Base-by-base conservation (phyloP, 2,113 vertebrate genomes). In the Spheniscus mendiculus region DNA sequence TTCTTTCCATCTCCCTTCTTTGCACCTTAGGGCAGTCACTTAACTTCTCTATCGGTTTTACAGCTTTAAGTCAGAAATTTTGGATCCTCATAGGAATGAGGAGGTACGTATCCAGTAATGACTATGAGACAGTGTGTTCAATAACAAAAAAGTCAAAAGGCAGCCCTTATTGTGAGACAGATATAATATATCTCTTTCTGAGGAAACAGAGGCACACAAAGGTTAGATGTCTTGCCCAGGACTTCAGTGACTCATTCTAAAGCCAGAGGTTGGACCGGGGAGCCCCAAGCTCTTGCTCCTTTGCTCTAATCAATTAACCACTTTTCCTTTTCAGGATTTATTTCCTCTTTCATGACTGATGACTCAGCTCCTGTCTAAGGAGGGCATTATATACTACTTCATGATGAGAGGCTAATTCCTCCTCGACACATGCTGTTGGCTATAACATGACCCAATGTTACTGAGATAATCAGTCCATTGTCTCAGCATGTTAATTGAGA, bases 401-500 rank as follows among this genome's bases (percentile, higher is more conserved):
- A 25, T 2, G 27, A 32, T 4, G 17, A 73, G 62, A 45, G 55
- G 50, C 71, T 83, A 62, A 90, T 90, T 96, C 87, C 86, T 90
- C 82, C 92, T 55, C 15, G 10, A 55, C 63, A 23, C 67, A 55
- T 12, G 18, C 79, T 16, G 52, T 22, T 55, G 90, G 50, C 27
- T 74, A 20, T 11, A 61, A 56, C 79, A n/a, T 8, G 90, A 79
- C 88, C 79, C 63, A 36, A 2, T 5, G 87, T 56, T 53, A 40
- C 67, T 2, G 6, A 93, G 63, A 95, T 89, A 97, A 96, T 95
- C 71, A 71, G 94, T 10, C 56, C 83, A 62, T 96, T 97, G 94
- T 96, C 88, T 44, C 89, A 9, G 32, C 12, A 42, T 40, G 85
- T 52, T 96, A 96, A 97, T 88, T 83, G 86, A 94, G 95, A 96